Evolutionary conservation across 2,113 vertebrate species (phyloP).

Genomic region (Carettochelys insculpta): DNA sequence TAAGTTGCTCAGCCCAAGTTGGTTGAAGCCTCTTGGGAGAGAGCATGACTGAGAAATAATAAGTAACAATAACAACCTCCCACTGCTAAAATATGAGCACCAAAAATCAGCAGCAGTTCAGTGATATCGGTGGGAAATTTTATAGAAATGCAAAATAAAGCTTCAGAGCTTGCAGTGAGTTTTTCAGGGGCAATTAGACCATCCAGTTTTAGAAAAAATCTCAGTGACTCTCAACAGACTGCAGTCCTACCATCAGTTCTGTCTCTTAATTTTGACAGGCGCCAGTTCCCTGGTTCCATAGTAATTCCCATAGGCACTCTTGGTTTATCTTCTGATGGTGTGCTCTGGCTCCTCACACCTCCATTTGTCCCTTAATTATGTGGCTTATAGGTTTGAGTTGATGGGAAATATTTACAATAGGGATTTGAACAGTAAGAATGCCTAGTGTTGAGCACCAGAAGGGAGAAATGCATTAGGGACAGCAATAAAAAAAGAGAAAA

Average conservation of each 20-base stretch:
- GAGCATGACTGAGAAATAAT: neutral
- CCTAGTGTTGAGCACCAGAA: neutral
- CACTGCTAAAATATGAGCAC: neutral
- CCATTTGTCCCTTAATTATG: neutral
- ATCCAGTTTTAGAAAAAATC: neutral
- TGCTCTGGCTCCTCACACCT: neutral
- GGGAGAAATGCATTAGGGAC: neutral
- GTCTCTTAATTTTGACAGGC: neutral
- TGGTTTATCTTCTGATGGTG: neutral
- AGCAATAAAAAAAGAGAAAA: neutral
- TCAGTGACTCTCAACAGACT: neutral
- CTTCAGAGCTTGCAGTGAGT: neutral
- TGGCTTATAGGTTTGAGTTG: neutral
- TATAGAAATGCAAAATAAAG: neutral
- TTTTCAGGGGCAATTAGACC: neutral
- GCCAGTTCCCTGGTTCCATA: neutral
- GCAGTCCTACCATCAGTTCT: neutral
- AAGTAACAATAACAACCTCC: neutral
- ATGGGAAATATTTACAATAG: neutral
- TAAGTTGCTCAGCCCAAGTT: neutral
- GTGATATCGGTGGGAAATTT: neutral
- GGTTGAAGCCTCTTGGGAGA: neutral
- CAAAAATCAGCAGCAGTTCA: neutral
- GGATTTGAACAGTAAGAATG: neutral
- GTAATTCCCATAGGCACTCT: neutral